Evolutionary conservation across 2,797 vertebrate genomes (phyloP).

Genomic region (Macropus fuliginosus): DNA sequence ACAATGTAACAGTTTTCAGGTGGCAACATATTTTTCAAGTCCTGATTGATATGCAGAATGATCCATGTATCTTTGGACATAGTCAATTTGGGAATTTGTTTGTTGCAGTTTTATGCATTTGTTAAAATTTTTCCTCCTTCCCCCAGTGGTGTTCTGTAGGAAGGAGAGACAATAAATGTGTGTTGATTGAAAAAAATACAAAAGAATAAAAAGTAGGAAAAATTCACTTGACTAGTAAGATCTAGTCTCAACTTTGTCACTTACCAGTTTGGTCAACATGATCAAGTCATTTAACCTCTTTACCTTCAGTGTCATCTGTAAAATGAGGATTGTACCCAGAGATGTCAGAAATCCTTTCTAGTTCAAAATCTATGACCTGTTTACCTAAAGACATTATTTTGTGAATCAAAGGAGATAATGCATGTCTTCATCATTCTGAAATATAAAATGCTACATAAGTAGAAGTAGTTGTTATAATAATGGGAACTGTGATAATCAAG

Average conservation of each 20-base stretch:
- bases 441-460: neutral
- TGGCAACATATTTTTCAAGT: neutral
- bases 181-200: neutral
- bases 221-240: neutral
- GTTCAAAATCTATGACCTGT: neutral
- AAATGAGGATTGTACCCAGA: neutral
- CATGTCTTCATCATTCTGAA: neutral
- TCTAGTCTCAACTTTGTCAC: neutral
- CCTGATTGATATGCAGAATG: neutral
- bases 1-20: neutral
- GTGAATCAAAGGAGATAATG: neutral
- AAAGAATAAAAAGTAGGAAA: neutral
- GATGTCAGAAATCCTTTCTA: neutral
- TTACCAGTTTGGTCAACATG: neutral
- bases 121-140: neutral
- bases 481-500: neutral
- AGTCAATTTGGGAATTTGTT: neutral
- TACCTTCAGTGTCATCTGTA: neutral
- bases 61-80: neutral
- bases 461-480: neutral
- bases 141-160: neutral
- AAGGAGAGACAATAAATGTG: neutral
- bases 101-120: neutral
- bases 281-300: neutral
- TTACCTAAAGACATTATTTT: neutral